Percentiles rank a stretch among this genome's conserved stretches.
phyloP scores from a whole-genome alignment of 2,888 invertebrate species.

The Harpalus rubripes region DNA sequence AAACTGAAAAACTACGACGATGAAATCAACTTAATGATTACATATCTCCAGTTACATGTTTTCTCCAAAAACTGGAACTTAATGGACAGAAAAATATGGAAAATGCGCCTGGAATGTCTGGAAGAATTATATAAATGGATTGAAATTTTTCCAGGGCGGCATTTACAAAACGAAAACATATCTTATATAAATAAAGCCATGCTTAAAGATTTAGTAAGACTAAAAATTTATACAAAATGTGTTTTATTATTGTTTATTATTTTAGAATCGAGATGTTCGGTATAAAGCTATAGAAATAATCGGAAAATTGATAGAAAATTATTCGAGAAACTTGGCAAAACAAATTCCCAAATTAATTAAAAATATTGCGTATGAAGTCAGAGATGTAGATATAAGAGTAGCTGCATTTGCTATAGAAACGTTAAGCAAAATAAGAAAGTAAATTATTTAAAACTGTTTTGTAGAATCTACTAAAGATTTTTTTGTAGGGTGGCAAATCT shows the following conservation, averaged over 20 bases:
- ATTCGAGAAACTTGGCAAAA: not conserved
- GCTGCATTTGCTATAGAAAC: conserved; percentile 6
- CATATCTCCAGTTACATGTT: not conserved
- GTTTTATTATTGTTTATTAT: not conserved
- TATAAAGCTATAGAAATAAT: conserved; percentile 13
- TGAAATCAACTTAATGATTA: conserved; percentile 18
- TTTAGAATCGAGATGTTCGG: conserved; percentile 9
- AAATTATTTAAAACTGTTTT: not conserved
- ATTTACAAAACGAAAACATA: conserved; percentile 25
- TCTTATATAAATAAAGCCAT: conserved; percentile 1
- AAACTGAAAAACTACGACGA: conserved; percentile 25
- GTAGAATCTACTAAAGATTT: not conserved
- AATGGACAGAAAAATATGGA: not conserved
- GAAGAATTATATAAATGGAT: conserved; percentile 35
- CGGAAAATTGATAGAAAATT: conserved; percentile 10
- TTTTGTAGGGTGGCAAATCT: not conserved
- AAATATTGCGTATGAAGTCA: not conserved
- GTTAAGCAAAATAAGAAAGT: conserved; percentile 12
- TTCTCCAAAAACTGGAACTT: conserved; percentile 6
- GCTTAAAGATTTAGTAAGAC: not conserved
- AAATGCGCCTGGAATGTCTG: conserved; percentile 34
- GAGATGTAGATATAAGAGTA: not conserved
- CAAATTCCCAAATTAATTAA: not conserved
- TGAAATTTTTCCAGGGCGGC: conserved; percentile 22
- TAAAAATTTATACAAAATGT: not conserved